These are phyloP conservation scores for Endotricha flammealis DNA, from an alignment of 2,888 invertebrate species.

Conservation along the genomic window DNA sequence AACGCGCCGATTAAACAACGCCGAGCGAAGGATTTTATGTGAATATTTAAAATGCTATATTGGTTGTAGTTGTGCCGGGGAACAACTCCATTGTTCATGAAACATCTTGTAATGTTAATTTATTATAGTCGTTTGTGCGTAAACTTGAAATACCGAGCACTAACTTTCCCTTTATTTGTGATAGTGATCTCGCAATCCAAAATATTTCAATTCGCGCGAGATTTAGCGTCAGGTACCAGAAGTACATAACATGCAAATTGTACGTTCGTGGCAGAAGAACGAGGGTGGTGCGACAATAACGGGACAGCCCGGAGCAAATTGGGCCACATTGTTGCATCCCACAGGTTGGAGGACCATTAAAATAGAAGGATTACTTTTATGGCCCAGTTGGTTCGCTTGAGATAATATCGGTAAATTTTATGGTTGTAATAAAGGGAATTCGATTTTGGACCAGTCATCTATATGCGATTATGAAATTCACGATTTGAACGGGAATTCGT, in stretches of 20 bases:
- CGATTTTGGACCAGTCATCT: conserved; percentile 70
- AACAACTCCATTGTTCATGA: conserved; percentile 48
- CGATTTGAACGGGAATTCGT: conserved; percentile 37
- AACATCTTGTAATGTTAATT: conserved; percentile 41
- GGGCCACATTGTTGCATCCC: conserved; percentile 66
- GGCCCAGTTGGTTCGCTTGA: conserved; percentile 65
- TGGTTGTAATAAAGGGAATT: conserved; percentile 72
- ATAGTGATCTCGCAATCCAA: conserved; percentile 6
- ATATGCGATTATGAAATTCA: conserved; percentile 60
- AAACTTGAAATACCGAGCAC: conserved; percentile 19
- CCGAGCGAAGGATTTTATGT: conserved; percentile 69
- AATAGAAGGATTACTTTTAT: conserved; percentile 76
- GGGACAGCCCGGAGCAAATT: conserved; percentile 45
- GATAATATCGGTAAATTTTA: conserved; percentile 76
- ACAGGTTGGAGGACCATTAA: conserved; percentile 70
- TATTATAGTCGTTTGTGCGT: conserved; percentile 23
- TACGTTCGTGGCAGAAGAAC: conserved; percentile 28
- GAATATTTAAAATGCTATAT: conserved; percentile 75
- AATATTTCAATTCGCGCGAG: conserved; percentile 9
- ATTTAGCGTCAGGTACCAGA: conserved; percentile 10
- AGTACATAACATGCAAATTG: conserved; percentile 33
- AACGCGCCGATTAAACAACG: conserved; percentile 74
- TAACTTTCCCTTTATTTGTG: conserved; percentile 18
- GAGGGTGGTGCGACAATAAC: conserved; percentile 30
- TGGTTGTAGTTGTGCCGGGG: conserved; percentile 63